phyloP scores from a whole-genome alignment of 2,113 vertebrate genomes.

The Morone saxatilis region DNA sequence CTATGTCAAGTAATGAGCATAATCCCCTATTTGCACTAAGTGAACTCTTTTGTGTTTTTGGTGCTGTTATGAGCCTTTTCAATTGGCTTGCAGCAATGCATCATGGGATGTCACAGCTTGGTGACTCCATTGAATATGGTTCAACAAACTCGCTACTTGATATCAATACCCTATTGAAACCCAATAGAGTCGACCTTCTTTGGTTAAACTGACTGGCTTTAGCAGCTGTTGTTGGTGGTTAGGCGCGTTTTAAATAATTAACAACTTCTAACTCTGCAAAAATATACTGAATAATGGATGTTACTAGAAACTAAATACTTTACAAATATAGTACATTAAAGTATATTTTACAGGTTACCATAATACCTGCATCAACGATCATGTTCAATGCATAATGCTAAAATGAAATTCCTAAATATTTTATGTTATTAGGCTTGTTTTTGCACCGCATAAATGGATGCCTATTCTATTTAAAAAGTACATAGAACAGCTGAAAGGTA shows the following conservation, averaged over 20 bases:
- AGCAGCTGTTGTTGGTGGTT: not conserved
- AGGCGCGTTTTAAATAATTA: constrained; percentile 25
- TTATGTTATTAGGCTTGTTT: not conserved
- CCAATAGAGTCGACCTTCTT: constrained; percentile 22
- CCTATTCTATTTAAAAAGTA: not conserved
- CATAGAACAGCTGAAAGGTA: constrained; percentile 39
- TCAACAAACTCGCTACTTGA: constrained; percentile 2
- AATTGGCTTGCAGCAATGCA: constrained; percentile 8
- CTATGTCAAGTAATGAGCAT: constrained; percentile 25
- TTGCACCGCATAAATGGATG: not conserved
- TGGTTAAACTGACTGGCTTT: constrained; percentile 32
- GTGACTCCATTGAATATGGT: constrained; percentile 2
- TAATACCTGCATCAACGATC: not conserved
- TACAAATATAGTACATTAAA: not conserved
- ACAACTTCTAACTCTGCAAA: not conserved
- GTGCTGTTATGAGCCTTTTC: not conserved
- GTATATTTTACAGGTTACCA: not conserved
- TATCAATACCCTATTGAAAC: constrained; percentile 51
- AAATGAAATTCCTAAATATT: not conserved
- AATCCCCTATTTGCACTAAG: constrained; percentile 24
- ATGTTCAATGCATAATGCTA: not conserved
- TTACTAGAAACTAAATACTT: not conserved
- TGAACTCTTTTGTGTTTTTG: not conserved
- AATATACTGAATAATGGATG: not conserved
- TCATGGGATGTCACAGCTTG: constrained; percentile 21